Conservation (phyloP, 1,140 invertebrate genomes). For the Zaprionus camerounensis region DNA sequence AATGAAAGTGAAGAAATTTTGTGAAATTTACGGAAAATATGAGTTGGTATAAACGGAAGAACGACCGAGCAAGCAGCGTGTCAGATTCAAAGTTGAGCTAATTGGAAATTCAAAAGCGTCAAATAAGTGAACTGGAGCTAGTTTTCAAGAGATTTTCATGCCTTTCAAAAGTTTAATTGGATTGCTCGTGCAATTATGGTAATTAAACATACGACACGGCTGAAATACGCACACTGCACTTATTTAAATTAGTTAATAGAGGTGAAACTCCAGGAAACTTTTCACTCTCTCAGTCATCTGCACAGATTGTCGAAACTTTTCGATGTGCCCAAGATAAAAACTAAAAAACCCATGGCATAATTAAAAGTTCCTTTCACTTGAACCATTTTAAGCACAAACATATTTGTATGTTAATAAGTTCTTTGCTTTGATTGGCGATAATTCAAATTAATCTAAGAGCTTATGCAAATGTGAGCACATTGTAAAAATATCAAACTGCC, state of each 20-base stretch:
- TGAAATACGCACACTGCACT: constrained; percentile 22
- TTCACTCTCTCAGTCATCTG: constrained; percentile 9
- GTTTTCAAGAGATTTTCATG: constrained; percentile 28
- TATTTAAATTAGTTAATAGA: constrained; percentile 44
- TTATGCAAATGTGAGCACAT: constrained; percentile 19
- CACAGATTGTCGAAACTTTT: constrained; percentile 2
- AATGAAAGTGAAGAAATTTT: not conserved
- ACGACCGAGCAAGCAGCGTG: constrained; percentile 11
- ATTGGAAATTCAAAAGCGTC: constrained; percentile 56
- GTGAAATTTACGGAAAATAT: constrained; percentile 7
- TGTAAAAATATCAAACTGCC: constrained; percentile 31
- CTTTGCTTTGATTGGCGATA: too few species aligned
- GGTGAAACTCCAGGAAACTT: constrained; percentile 1
- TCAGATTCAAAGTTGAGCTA: constrained; percentile 37
- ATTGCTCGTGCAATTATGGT: constrained; percentile 56
- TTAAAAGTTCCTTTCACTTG: not conserved
- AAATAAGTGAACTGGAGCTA: constrained; percentile 60
- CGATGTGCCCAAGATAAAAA: not conserved
- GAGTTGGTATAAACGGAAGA: not conserved
- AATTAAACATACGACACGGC: constrained; percentile 53
- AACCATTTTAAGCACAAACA: not conserved
- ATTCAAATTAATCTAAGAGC: constrained; percentile 22
- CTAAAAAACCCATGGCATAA: not conserved
- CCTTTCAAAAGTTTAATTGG: constrained; percentile 61
- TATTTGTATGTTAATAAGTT: not conserved